Percentiles rank a stretch among this genome's conserved stretches.
phyloP scores from a whole-genome alignment of 2,888 invertebrate species.

The Dryomyza anilis region DNA sequence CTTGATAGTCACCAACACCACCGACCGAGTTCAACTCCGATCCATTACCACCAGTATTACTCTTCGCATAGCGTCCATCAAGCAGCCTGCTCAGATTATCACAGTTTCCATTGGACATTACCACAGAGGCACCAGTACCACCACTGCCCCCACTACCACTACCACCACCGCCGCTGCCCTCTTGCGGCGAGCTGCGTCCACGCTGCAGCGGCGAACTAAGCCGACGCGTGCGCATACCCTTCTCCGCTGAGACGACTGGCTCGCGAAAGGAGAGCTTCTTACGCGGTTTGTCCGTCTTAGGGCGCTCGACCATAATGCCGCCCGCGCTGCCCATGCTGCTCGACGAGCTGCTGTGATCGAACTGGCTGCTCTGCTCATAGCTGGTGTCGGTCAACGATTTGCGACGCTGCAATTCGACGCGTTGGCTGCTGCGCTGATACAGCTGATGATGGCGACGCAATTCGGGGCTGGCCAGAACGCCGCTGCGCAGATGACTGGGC shows the following conservation, averaged over 20 bases:
- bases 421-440: conserved; percentile 43
- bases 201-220: conserved; percentile 50
- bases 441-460: conserved; percentile 22
- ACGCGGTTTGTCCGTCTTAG: conserved; percentile 66
- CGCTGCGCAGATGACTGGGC: conserved; percentile 8
- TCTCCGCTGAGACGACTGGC: conserved; percentile 64
- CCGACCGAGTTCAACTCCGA: background rate
- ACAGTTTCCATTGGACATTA: conserved; percentile 34
- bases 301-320: conserved; percentile 48
- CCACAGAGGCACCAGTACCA: background rate
- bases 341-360: conserved; percentile 49
- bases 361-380: conserved; percentile 36
- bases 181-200: conserved; percentile 17
- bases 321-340: conserved; percentile 53
- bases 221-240: conserved; percentile 33
- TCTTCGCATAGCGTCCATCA: background rate
- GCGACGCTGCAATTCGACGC: conserved; percentile 45
- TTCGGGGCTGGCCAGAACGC: background rate
- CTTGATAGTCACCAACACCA: background rate
- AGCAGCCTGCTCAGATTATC: conserved; percentile 43
- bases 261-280: conserved; percentile 89
- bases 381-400: conserved; percentile 49
- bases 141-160: background rate
- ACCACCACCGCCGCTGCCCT: background rate
- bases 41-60: background rate